phyloP scores from a whole-genome alignment of 2,888 invertebrate genomes.

The Timema podura region DNA sequence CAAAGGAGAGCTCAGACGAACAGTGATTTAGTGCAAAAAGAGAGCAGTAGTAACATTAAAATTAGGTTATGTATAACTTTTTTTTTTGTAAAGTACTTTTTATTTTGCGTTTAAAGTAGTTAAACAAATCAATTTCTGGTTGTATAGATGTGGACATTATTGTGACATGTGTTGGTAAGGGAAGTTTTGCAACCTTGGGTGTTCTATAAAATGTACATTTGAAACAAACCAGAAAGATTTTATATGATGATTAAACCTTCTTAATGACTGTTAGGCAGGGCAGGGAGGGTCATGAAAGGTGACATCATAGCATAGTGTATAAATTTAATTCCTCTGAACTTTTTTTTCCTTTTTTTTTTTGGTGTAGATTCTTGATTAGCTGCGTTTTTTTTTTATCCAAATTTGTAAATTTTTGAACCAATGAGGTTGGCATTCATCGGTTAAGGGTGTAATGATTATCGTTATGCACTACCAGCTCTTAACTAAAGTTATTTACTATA shows the following conservation, averaged over 20 bases:
- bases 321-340: constrained; percentile 13
- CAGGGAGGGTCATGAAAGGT: constrained; percentile 21
- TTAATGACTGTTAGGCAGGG: constrained; percentile 25
- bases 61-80: constrained; percentile 16
- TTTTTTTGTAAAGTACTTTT: constrained; percentile 22
- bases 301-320: constrained; percentile 8
- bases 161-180: too few relatives aligned
- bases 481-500: constrained; percentile 23
- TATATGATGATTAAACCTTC: constrained; percentile 25
- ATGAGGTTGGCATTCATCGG: constrained; percentile 19
- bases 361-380: constrained; percentile 16
- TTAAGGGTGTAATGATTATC: constrained; percentile 23
- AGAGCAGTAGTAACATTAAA: constrained; percentile 12
- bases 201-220: constrained; percentile 30
- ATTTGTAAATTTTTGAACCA: too few relatives aligned
- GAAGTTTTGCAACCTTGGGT: constrained; percentile 22
- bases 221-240: constrained; percentile 26
- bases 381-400: too few relatives aligned
- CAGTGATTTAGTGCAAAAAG: constrained; percentile 10
- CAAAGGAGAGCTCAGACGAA: constrained; percentile 24
- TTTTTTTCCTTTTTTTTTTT: constrained; percentile 12
- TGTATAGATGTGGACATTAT: too few relatives aligned
- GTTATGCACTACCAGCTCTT: constrained; percentile 22
- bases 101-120: constrained; percentile 22
- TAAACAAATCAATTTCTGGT: too few relatives aligned